These are phyloP conservation scores for Peromyscus eremicus DNA, from an alignment of 2,797 vertebrate genomes.

Conservation along the genomic window DNA sequence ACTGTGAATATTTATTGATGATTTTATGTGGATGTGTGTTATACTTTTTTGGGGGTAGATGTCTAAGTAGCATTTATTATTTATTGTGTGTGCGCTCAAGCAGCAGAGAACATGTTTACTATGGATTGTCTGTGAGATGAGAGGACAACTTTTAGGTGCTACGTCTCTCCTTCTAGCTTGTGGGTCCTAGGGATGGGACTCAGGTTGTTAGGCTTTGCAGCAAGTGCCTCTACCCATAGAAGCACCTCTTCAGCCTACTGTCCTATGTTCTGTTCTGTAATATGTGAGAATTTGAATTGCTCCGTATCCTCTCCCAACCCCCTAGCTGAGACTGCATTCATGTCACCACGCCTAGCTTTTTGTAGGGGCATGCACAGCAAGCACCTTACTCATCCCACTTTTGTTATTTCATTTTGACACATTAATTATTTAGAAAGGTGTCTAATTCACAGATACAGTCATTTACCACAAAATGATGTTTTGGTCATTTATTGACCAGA, in stretches of 20 bases:
- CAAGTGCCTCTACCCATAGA: not conserved
- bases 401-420: not conserved
- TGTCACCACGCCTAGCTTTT: not conserved
- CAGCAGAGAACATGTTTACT: not conserved
- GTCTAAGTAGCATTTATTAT: not conserved
- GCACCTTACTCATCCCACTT: not conserved
- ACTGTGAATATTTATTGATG: not conserved
- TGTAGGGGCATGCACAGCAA: not conserved
- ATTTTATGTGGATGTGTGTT: not conserved
- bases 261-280: not conserved
- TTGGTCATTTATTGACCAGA: not conserved
- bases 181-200: not conserved
- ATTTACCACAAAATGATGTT: not conserved
- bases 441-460: not conserved
- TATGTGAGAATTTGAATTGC: not conserved
- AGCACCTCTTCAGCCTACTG: not conserved
- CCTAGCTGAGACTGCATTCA: not conserved
- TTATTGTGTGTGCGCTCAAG: not conserved
- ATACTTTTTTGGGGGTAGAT: not conserved
- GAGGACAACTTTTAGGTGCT: not conserved
- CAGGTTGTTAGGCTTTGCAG: not conserved
- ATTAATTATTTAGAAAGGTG: not conserved
- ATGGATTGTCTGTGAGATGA: not conserved
- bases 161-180: not conserved
- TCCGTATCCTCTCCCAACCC: not conserved